Conservation (phyloP, 2,797 vertebrate species). For the Spinibarbus caldwelli region DNA sequence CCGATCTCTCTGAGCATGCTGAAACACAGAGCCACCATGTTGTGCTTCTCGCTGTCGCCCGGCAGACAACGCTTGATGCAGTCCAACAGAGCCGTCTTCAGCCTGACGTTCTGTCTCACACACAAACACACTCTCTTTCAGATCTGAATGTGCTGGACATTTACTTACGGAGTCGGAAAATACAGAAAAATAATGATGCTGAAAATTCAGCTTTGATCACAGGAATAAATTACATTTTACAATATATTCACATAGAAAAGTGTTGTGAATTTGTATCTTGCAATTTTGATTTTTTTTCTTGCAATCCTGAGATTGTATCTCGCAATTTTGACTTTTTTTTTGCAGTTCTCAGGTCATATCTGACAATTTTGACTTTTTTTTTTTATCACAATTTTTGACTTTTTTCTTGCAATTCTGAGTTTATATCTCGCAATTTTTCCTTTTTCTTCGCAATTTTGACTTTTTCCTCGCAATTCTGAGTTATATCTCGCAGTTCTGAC, state of each 20-base stretch:
- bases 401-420: background rate
- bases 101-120: slow-evolving; percentile 81
- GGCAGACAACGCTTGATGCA: slow-evolving; percentile 94
- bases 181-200: no score
- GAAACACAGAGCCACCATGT: slow-evolving; percentile 97
- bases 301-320: no score
- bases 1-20: slow-evolving; percentile 95
- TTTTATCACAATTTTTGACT: no score
- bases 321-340: background rate
- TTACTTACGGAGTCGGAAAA: background rate
- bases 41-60: slow-evolving; percentile 97
- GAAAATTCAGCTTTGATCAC: no score
- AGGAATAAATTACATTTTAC: background rate
- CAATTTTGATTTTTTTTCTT: accelerated
- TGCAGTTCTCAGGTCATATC: no score
- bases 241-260: background rate
- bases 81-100: slow-evolving; percentile 92
- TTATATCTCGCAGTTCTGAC: no score
- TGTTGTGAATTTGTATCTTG: background rate
- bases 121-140: background rate
- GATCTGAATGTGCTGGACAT: no score
- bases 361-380: no score
- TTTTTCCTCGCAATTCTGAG: no score
- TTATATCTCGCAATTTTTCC: background rate
- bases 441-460: background rate